Percentiles rank a stretch among this genome's conserved stretches.
Conservation (phyloP, 2,888 invertebrate species). For the Ormyrus labotus region DNA sequence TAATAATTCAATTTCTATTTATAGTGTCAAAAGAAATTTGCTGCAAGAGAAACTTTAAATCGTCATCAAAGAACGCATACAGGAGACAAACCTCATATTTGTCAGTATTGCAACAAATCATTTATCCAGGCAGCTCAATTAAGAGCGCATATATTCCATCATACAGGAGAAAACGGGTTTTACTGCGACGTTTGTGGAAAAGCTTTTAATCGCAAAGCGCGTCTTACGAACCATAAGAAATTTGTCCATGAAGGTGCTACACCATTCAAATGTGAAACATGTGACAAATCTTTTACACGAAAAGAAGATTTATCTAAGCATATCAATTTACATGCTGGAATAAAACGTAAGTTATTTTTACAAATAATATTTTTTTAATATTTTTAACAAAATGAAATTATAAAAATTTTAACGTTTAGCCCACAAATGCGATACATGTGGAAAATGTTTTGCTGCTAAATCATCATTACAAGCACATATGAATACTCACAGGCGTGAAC, state of each 20-base stretch:
- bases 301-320: constrained; percentile 82
- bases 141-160: constrained; percentile 86
- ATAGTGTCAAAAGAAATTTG: constrained; percentile 87
- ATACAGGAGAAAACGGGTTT: constrained; percentile 83
- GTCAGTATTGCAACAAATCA: constrained; percentile 84
- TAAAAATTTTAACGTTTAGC: constrained; percentile 61
- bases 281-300: constrained; percentile 79
- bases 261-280: constrained; percentile 79
- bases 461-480: constrained; percentile 84
- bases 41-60: constrained; percentile 89
- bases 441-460: constrained; percentile 83
- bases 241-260: constrained; percentile 81
- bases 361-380: constrained; percentile 18
- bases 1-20: constrained; percentile 58
- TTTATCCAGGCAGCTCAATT: constrained; percentile 91
- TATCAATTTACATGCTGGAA: constrained; percentile 78
- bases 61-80: constrained; percentile 85
- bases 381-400: constrained; percentile 2
- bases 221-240: constrained; percentile 79
- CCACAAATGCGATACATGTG: constrained; percentile 77
- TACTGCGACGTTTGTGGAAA: constrained; percentile 80
- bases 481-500: constrained; percentile 84
- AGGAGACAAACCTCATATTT: constrained; percentile 78
- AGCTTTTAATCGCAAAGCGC: constrained; percentile 77
- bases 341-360: constrained; percentile 77